phyloP scores from a whole-genome alignment of 2,888 invertebrate species.

The Cephus pulcher region DNA sequence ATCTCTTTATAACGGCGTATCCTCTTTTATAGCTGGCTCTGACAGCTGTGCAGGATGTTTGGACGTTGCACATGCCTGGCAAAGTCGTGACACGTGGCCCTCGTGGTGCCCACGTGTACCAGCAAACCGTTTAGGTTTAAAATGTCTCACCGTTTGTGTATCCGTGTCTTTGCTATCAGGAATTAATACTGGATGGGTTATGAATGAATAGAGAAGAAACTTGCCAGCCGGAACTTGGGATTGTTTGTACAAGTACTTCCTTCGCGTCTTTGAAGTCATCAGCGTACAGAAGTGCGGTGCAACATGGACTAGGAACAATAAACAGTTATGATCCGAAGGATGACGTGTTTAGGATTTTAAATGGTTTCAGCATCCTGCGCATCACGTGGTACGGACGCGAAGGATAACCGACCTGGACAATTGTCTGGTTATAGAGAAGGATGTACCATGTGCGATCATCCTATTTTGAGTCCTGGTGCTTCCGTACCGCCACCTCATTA shows the following conservation, averaged over 20 bases:
- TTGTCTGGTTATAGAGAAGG: slow-evolving; percentile 28
- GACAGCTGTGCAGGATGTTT: not conserved
- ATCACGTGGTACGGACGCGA: not conserved
- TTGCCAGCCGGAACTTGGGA: not conserved
- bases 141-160: not conserved
- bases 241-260: not conserved
- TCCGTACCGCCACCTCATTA: slow-evolving; percentile 56
- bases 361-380: not conserved
- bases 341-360: not conserved
- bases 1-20: not conserved
- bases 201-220: not conserved
- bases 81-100: not conserved
- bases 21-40: not conserved
- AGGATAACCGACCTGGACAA: not conserved
- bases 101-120: not conserved
- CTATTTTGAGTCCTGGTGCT: slow-evolving; percentile 45
- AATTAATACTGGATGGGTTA: not conserved
- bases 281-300: not conserved
- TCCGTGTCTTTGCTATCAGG: not conserved
- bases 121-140: not conserved
- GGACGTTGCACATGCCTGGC: not conserved
- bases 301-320: not conserved
- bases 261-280: not conserved
- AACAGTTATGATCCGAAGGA: not conserved
- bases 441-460: slow-evolving; percentile 56